Evolutionary conservation across 2,113 vertebrate genomes (phyloP).

Genomic region (Redunca redunca): DNA sequence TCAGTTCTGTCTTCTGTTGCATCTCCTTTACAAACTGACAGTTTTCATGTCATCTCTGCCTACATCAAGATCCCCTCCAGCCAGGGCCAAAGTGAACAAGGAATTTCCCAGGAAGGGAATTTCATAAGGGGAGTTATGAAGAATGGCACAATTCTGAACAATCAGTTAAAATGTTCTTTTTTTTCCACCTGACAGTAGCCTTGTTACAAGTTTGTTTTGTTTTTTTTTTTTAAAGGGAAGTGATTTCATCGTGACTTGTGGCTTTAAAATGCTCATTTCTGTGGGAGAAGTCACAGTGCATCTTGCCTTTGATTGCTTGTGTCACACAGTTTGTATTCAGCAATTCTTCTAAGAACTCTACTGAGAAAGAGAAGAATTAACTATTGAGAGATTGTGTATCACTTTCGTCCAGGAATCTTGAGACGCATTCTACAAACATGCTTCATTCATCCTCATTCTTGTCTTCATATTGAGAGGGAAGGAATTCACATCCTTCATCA

Average conservation of each 20-base stretch:
- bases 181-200: neutral
- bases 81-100: neutral
- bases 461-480: neutral
- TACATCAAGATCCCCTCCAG: neutral
- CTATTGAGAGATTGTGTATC: neutral
- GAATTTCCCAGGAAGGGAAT: neutral
- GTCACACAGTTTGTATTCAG: neutral
- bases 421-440: neutral
- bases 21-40: neutral
- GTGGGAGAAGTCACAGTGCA: neutral
- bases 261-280: neutral
- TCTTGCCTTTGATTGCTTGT: neutral
- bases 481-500: neutral
- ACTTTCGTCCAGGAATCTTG: neutral
- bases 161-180: neutral
- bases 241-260: neutral
- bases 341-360: neutral
- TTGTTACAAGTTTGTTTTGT: neutral
- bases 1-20: neutral
- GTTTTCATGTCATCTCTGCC: constrained; percentile 4
- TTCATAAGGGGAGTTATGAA: neutral
- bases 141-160: neutral
- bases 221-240: neutral
- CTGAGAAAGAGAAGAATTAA: neutral
- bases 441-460: neutral